Evolutionary conservation across 64 coral and sea anemone species (phyloP).

Genomic region (Astreopora myriophthalma): DNA sequence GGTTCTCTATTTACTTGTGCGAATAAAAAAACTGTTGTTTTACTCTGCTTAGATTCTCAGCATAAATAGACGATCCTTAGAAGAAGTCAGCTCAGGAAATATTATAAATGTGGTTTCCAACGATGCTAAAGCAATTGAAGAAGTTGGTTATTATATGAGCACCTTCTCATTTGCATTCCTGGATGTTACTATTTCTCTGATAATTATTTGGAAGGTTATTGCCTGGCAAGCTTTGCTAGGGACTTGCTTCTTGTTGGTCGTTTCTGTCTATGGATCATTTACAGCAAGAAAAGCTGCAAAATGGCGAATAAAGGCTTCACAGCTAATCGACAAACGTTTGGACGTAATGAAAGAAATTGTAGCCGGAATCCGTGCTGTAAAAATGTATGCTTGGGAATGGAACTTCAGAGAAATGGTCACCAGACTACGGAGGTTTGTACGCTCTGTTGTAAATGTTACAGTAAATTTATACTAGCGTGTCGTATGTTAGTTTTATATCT

Average conservation of each 20-base stretch:
- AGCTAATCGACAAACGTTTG: slow-evolving; percentile 31
- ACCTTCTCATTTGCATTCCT: background rate
- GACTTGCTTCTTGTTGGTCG: slow-evolving; percentile 7
- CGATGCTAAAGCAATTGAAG: slow-evolving; percentile 26
- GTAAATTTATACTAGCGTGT: too few relatives aligned
- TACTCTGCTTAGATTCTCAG: background rate
- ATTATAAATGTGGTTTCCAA: slow-evolving; percentile 58
- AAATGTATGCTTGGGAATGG: slow-evolving; percentile 76
- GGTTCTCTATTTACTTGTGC: too few relatives aligned
- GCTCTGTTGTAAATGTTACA: too few relatives aligned
- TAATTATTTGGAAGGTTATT: slow-evolving; percentile 20
- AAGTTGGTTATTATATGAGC: background rate
- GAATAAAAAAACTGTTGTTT: background rate
- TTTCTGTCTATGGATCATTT: slow-evolving; percentile 7
- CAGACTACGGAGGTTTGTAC: slow-evolving; percentile 27
- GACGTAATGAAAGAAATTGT: slow-evolving; percentile 46
- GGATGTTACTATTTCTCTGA: background rate
- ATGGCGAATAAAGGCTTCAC: background rate
- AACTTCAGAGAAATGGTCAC: slow-evolving; percentile 31
- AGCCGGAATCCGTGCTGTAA: slow-evolving; percentile 45
- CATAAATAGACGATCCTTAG: background rate
- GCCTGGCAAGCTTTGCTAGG: slow-evolving; percentile 54
- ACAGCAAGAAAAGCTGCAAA: background rate
- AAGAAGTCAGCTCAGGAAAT: slow-evolving; percentile 7
- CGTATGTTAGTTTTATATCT: too few relatives aligned